Evolutionary conservation across 2,888 invertebrate species (phyloP).

Genomic region (Drosophila histrio): DNA sequence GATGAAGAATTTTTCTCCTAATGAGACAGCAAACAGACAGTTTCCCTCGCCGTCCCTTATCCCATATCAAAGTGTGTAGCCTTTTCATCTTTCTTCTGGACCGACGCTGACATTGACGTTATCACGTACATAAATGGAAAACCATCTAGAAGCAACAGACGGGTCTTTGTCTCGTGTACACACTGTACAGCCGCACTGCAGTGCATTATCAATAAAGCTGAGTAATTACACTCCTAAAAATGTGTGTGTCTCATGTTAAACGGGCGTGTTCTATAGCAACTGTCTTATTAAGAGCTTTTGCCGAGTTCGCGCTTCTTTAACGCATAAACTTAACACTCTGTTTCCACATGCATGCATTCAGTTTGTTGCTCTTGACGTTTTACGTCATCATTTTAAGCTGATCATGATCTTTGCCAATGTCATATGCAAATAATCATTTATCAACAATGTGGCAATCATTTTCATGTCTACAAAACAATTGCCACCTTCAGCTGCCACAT

Average conservation of each 20-base stretch:
- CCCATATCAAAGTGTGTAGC: no score
- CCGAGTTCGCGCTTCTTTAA: neutral
- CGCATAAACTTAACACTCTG: neutral
- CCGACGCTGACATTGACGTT: conserved; percentile 5
- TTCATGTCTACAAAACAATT: conserved; percentile 11
- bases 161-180: conserved; percentile 27
- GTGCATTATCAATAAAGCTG: conserved; percentile 48
- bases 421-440: conserved; percentile 9
- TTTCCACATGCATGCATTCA: neutral
- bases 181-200: conserved; percentile 9
- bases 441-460: conserved; percentile 13
- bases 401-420: conserved; percentile 34
- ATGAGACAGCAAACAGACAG: conserved; percentile 26
- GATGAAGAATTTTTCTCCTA: conserved; percentile 23
- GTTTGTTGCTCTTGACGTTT: conserved; percentile 22
- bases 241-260: neutral
- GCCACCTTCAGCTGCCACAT: neutral
- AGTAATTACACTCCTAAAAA: conserved; percentile 40
- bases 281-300: neutral
- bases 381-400: neutral
- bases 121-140: conserved; percentile 41
- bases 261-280: neutral
- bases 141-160: conserved; percentile 10
- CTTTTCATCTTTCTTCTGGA: neutral
- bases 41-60: neutral